Conservation (phyloP, 2,113 vertebrate genomes). For the Oryzias woworae region DNA sequence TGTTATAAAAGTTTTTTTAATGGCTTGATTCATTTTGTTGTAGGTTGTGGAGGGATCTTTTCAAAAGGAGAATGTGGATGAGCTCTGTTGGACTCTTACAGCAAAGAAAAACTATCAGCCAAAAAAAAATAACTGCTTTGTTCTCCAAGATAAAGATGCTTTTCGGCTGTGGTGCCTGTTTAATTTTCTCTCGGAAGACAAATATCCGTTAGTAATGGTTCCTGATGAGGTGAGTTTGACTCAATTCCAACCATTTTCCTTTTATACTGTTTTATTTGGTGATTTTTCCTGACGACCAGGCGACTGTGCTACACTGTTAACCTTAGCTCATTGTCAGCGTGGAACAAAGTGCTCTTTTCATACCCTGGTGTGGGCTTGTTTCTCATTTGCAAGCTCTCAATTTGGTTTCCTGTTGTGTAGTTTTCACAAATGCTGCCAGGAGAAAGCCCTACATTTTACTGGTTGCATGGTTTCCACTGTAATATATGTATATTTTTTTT, state of each 20-base stretch:
- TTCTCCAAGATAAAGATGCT: constrained; percentile 85
- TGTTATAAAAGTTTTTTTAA: neutral
- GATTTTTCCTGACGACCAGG: neutral
- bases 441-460: constrained; percentile 32
- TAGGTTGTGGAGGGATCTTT: constrained; percentile 93
- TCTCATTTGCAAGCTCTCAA: constrained; percentile 49
- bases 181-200: constrained; percentile 97
- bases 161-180: constrained; percentile 97
- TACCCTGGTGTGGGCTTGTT: constrained; percentile 40
- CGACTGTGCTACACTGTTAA: constrained; percentile 16
- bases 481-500: constrained; percentile 20
- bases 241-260: neutral
- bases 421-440: constrained; percentile 37
- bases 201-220: constrained; percentile 93
- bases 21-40: constrained; percentile 8
- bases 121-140: constrained; percentile 73
- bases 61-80: constrained; percentile 90
- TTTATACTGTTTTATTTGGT: too few species aligned
- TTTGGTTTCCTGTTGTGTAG: constrained; percentile 67
- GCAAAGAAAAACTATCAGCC: constrained; percentile 94
- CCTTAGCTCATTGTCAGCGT: constrained; percentile 40
- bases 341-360: constrained; percentile 43
- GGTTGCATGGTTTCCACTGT: constrained; percentile 13
- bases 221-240: constrained; percentile 87
- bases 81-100: constrained; percentile 95